These are phyloP conservation scores for Philonicus albiceps DNA, from an alignment of 2,888 invertebrate genomes.

Conservation along the genomic window DNA sequence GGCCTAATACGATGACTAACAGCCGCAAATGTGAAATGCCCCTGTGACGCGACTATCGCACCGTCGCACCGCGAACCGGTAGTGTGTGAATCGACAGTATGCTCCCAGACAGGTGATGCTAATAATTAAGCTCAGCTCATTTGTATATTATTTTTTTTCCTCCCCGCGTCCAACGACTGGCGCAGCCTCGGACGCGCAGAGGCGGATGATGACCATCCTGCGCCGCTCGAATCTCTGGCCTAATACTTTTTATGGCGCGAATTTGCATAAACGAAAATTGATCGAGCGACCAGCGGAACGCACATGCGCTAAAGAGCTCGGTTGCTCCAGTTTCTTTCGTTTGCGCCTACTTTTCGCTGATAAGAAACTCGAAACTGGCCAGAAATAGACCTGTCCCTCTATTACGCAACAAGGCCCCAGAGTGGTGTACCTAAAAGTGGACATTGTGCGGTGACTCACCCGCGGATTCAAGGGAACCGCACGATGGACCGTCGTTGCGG, in stretches of 20 bases:
- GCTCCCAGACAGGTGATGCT: neutral
- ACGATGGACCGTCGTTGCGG: neutral
- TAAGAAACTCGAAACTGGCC: slow-evolving; percentile 6
- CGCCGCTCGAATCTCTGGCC: neutral
- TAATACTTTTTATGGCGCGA: neutral
- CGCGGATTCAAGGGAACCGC: neutral
- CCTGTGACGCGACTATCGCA: neutral
- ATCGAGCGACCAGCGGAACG: neutral
- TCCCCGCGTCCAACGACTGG: neutral
- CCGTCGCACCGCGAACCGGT: neutral
- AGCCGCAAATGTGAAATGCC: neutral
- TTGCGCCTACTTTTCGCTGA: neutral
- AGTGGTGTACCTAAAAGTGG: neutral
- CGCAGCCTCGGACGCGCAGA: neutral
- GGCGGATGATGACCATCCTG: neutral
- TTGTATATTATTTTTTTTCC: neutral
- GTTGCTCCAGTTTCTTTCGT: slow-evolving; percentile 2
- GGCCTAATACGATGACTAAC: neutral
- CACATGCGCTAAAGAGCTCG: neutral
- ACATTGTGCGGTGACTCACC: neutral
- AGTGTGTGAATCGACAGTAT: neutral
- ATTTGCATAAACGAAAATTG: neutral
- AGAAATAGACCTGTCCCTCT: slow-evolving; percentile 6
- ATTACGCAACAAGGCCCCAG: neutral
- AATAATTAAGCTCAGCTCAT: neutral